phyloP scores from a whole-genome alignment of 1,140 invertebrate species.

The Caenorhabditis elegans region WBcel235 BX284605.5:8671501-8672000 shows the following conservation, averaged over 20 bases:
- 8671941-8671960: too few species aligned
- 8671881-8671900: too few species aligned
- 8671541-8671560: neutral
- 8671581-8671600: neutral
- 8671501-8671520: neutral
- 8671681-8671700: neutral
- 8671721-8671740: neutral
- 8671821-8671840: too few species aligned
- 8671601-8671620: neutral
- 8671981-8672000: too few species aligned
- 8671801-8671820: neutral
- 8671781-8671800: neutral
- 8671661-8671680: slow-evolving; percentile 20
- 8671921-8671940: too few species aligned
- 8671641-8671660: slow-evolving; percentile 6
- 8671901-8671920: too few species aligned
- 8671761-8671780: neutral
- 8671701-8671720: neutral
- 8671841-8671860: too few species aligned
- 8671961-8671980: too few species aligned
- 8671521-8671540: neutral
- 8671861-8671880: too few species aligned
- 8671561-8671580: neutral
- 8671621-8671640: too few species aligned
- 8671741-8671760: neutral